Percentiles rank a stretch among this genome's conserved stretches.
phyloP scores from a whole-genome alignment of 2,797 vertebrate genomes.

The Champsocephalus esox region DNA sequence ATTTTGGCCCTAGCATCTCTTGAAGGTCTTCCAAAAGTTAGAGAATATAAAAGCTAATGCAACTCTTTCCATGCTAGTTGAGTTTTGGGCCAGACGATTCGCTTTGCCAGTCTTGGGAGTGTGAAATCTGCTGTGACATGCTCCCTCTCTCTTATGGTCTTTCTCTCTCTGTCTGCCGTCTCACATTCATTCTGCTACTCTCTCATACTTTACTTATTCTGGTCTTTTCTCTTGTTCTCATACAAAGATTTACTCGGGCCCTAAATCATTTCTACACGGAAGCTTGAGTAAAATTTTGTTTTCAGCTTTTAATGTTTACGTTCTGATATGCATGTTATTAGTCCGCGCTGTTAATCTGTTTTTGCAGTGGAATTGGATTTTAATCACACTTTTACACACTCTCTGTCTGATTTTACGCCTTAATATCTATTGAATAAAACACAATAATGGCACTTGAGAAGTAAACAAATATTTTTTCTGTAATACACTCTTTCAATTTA shows the following conservation, averaged over 20 bases:
- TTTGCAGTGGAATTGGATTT: slow-evolving; percentile 5
- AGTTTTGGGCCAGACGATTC: slow-evolving; percentile 58
- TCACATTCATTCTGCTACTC: slow-evolving; percentile 43
- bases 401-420: slow-evolving; percentile 2
- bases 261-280: slow-evolving; percentile 21
- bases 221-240: not conserved
- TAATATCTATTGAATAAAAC: not conserved
- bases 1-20: slow-evolving; percentile 66
- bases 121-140: slow-evolving; percentile 66
- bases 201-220: slow-evolving; percentile 20
- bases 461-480: slow-evolving; percentile 7
- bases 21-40: slow-evolving; percentile 70
- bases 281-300: slow-evolving; percentile 19
- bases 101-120: slow-evolving; percentile 58
- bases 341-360: slow-evolving; percentile 21
- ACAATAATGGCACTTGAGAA: not conserved
- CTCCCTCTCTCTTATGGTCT: slow-evolving; percentile 30
- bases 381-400: slow-evolving; percentile 1
- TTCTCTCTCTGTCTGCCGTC: slow-evolving; percentile 10
- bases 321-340: slow-evolving; percentile 18
- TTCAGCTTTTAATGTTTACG: slow-evolving; percentile 15
- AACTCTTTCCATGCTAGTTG: slow-evolving; percentile 76
- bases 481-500: not conserved
- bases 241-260: slow-evolving; percentile 7
- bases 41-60: slow-evolving; percentile 69